Conservation (phyloP, 2,888 invertebrate species). For the Synanthedon formicaeformis region DNA sequence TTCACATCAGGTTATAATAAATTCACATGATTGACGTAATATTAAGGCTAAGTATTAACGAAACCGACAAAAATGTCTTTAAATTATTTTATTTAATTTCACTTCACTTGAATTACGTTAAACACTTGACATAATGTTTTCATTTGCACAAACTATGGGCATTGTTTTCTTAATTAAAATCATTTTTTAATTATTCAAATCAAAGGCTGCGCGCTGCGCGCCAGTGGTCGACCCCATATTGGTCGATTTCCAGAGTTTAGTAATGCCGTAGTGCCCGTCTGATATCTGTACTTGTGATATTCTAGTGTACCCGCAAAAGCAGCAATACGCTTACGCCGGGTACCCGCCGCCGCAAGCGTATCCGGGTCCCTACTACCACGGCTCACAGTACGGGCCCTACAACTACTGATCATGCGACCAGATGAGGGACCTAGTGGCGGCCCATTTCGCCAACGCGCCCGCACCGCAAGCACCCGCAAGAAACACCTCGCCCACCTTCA, state of each 20-base stretch:
- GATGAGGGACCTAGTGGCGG: constrained; percentile 65
- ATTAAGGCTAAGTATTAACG: no score
- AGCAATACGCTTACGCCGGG: constrained; percentile 91
- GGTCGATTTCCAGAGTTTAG: no score
- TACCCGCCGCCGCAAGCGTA: constrained; percentile 87
- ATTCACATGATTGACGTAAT: no score
- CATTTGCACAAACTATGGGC: neutral
- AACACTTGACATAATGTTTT: no score
- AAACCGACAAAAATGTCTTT: no score
- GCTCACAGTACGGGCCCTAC: constrained; percentile 93
- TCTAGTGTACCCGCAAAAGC: constrained; percentile 94
- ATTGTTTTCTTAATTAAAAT: neutral
- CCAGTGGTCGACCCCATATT: no score
- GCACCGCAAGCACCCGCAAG: constrained; percentile 64
- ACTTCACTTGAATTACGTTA: no score
- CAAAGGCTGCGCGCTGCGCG: no score
- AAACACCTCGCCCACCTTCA: constrained; percentile 23
- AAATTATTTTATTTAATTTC: no score
- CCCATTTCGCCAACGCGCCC: constrained; percentile 53
- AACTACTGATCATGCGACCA: constrained; percentile 81
- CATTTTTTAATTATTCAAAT: neutral
- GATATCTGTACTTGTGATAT: neutral
- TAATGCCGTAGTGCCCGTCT: no score
- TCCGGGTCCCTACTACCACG: constrained; percentile 90
- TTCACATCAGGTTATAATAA: no score